Conservation (phyloP, 64 coral and sea anemone species). For the Montipora sp. region DNA sequence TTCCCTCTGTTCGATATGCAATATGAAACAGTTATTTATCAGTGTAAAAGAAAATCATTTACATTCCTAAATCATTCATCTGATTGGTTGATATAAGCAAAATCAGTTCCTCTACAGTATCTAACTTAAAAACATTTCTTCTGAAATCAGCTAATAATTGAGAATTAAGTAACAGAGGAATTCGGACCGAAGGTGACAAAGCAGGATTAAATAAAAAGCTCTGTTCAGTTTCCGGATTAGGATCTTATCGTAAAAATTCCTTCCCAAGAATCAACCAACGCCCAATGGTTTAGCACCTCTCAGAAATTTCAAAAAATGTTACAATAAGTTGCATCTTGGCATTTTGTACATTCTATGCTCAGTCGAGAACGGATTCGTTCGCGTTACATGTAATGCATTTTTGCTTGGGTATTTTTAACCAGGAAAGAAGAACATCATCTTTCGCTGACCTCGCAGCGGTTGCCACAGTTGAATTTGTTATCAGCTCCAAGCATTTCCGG, state of each 20-base stretch:
- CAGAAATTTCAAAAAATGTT: neutral
- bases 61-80: neutral
- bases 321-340: neutral
- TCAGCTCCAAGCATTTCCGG: slow-evolving; percentile 21
- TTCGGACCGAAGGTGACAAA: slow-evolving; percentile 1
- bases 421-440: neutral
- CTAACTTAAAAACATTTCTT: neutral
- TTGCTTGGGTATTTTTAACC: neutral
- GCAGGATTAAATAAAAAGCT: neutral
- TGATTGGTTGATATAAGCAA: too few species aligned
- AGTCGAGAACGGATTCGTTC: too few species aligned
- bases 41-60: neutral
- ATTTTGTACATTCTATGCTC: neutral
- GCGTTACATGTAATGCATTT: too few species aligned
- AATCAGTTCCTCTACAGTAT: neutral
- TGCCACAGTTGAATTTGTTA: neutral
- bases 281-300: neutral
- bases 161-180: neutral
- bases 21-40: neutral
- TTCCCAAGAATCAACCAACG: neutral
- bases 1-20: neutral
- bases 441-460: neutral
- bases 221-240: neutral
- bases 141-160: neutral
- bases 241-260: neutral